Conservation (phyloP, 1,140 invertebrate species). For the Procambarus clarkii region DNA sequence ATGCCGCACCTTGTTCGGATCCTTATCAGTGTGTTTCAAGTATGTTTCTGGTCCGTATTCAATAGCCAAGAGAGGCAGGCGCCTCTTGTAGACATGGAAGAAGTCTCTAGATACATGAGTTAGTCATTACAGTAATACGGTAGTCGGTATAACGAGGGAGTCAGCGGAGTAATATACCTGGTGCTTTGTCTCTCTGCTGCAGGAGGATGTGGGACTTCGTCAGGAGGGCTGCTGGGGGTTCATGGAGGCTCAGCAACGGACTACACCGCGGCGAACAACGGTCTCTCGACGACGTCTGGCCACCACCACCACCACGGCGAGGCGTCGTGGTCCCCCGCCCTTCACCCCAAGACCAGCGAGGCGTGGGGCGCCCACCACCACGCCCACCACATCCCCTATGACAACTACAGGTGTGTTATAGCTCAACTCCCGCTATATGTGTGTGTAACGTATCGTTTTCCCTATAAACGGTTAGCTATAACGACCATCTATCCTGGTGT, state of each 20-base stretch:
- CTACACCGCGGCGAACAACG: constrained; percentile 32
- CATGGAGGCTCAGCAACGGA: constrained; percentile 27
- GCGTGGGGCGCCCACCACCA: constrained; percentile 46
- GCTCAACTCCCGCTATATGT: too few relatives aligned
- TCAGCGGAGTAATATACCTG: background rate
- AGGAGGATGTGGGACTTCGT: constrained; percentile 32
- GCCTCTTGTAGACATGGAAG: too few relatives aligned
- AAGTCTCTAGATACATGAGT: too few relatives aligned
- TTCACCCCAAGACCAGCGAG: constrained; percentile 46
- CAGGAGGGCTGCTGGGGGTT: constrained; percentile 32
- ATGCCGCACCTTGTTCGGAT: too few relatives aligned
- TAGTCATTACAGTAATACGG: too few relatives aligned
- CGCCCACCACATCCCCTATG: constrained; percentile 60
- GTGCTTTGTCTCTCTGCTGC: background rate
- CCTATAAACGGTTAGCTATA: too few relatives aligned
- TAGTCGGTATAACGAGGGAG: too few relatives aligned
- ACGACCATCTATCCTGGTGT: too few relatives aligned
- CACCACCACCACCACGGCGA: constrained; percentile 1
- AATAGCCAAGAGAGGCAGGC: too few relatives aligned
- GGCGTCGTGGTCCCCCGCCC: constrained; percentile 30
- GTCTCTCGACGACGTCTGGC: constrained; percentile 28
- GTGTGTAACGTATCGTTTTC: too few relatives aligned
- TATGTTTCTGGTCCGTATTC: too few relatives aligned
- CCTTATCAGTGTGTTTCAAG: too few relatives aligned
- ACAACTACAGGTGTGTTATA: constrained; percentile 50